Conservation (phyloP, 2,113 vertebrate genomes). For the Chionis minor region DNA sequence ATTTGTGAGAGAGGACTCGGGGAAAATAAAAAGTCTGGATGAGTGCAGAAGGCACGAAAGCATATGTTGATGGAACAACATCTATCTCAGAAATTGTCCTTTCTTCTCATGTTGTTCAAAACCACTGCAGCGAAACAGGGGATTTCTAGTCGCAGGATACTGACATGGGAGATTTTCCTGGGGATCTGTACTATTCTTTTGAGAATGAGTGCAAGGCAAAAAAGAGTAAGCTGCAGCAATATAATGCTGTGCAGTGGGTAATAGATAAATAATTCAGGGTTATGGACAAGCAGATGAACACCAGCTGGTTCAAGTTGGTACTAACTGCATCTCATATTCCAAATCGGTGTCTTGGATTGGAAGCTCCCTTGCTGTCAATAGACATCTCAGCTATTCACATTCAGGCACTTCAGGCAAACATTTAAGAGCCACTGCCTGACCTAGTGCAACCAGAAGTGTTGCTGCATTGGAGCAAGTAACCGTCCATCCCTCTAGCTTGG, state of each 20-base stretch:
- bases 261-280: constrained; percentile 19
- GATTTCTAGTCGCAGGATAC: not conserved
- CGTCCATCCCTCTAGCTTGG: accelerated
- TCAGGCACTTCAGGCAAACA: not conserved
- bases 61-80: not conserved
- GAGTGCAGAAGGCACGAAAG: not conserved
- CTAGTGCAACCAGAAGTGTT: not conserved
- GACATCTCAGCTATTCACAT: not conserved
- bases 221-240: not conserved
- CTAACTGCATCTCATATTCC: not conserved
- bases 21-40: not conserved
- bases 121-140: not conserved
- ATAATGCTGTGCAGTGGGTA: not conserved
- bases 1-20: not conserved
- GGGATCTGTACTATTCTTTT: not conserved
- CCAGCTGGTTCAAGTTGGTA: not conserved
- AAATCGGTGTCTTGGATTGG: not conserved
- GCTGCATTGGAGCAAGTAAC: not conserved
- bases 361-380: not conserved
- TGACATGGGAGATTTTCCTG: not conserved
- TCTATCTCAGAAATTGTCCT: not conserved
- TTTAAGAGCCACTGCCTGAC: not conserved
- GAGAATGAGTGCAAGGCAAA: not conserved
- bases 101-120: not conserved
- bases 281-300: not conserved